Evolutionary conservation across 2,797 vertebrate genomes (phyloP).

Genomic region (Aphelocoma californica): DNA sequence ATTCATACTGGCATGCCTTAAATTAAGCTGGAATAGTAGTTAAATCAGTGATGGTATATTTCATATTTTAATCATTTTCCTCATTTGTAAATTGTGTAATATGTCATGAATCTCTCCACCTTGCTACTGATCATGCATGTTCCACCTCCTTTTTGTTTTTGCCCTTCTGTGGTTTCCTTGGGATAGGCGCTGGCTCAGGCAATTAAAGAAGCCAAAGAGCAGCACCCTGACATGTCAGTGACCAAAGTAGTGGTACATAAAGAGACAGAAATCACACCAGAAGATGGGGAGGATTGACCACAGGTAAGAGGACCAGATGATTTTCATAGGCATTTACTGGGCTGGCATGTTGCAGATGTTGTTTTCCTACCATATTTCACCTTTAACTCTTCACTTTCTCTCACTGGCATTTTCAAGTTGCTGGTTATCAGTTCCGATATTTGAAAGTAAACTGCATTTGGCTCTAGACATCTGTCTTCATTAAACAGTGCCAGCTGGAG

Average conservation of each 20-base stretch:
- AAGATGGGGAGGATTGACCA: slow-evolving; percentile 94
- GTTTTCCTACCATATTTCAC: slow-evolving; percentile 66
- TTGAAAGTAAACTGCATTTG: neutral
- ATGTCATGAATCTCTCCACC: slow-evolving; percentile 81
- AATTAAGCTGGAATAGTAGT: slow-evolving; percentile 25
- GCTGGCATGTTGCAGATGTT: slow-evolving; percentile 75
- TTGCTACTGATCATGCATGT: slow-evolving; percentile 84
- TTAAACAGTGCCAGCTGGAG: slow-evolving; percentile 60
- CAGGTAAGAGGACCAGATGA: slow-evolving; percentile 88
- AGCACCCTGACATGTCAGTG: slow-evolving; percentile 99
- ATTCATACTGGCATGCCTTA: slow-evolving; percentile 15
- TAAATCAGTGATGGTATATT: neutral
- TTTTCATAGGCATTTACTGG: slow-evolving; percentile 60
- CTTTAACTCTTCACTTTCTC: slow-evolving; percentile 66
- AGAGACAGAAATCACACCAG: slow-evolving; percentile 98
- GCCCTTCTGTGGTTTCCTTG: slow-evolving; percentile 85
- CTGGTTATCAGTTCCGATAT: neutral
- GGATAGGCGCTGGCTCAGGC: slow-evolving; percentile 99
- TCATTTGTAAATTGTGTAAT: slow-evolving; percentile 75
- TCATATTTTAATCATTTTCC: slow-evolving; percentile 67
- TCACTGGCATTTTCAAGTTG: slow-evolving; percentile 60
- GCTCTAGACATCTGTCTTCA: neutral
- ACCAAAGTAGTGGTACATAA: slow-evolving; percentile 99
- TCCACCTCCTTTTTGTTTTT: slow-evolving; percentile 90
- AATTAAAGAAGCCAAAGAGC: slow-evolving; percentile 99